Conservation (phyloP, 2,888 invertebrate genomes). For the Andrena camellia region DNA sequence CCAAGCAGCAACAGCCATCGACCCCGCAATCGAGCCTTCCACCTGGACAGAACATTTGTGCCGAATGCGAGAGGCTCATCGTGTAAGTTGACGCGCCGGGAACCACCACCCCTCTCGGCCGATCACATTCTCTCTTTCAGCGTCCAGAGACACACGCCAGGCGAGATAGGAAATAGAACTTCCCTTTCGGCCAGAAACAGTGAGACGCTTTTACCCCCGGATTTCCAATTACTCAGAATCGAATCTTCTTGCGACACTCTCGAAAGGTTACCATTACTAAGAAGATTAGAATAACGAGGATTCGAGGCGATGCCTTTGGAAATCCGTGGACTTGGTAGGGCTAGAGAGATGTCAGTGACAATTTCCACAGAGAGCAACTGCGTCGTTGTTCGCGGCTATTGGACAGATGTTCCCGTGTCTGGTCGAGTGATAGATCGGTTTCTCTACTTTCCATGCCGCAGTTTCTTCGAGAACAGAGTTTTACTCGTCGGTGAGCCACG, state of each 20-base stretch:
- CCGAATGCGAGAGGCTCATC: slow-evolving; percentile 98
- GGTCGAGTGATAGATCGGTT: slow-evolving; percentile 56
- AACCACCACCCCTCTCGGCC: slow-evolving; percentile 13
- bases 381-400: slow-evolving; percentile 16
- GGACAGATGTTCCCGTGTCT: slow-evolving; percentile 14
- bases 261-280: too few relatives aligned
- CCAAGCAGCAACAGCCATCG: slow-evolving; percentile 81
- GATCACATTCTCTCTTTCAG: slow-evolving; percentile 61
- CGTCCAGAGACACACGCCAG: slow-evolving; percentile 45
- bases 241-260: background rate
- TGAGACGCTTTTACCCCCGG: background rate
- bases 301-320: slow-evolving; percentile 13
- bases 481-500: slow-evolving; percentile 92
- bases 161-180: slow-evolving; percentile 39
- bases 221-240: background rate
- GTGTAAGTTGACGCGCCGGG: slow-evolving; percentile 91
- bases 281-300: background rate
- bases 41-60: slow-evolving; percentile 97
- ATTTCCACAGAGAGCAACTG: slow-evolving; percentile 3
- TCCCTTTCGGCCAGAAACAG: slow-evolving; percentile 14
- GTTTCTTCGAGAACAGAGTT: slow-evolving; percentile 86
- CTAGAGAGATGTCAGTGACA: slow-evolving; percentile 30
- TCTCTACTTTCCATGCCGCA: slow-evolving; percentile 77
- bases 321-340: background rate
- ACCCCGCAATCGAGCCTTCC: slow-evolving; percentile 89